Base-by-base conservation (phyloP, 2,888 invertebrate species). In the Drosophila pseudotalamancana region DNA sequence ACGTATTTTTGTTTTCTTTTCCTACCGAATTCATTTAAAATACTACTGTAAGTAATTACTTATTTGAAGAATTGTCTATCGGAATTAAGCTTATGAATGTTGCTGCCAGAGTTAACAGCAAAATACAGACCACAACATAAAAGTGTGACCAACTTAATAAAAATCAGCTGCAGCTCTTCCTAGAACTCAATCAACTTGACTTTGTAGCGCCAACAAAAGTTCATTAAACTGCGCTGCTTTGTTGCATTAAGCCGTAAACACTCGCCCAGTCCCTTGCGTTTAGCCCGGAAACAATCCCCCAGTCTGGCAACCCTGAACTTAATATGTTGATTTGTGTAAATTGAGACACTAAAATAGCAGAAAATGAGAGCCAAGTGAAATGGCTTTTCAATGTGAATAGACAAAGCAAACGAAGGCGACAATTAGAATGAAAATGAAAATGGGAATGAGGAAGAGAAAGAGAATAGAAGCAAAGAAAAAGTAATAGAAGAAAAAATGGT, bases 271-370 rank as follows among this genome's bases (percentile, higher is more conserved):
- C 1, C 6, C 21, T n/a, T n/a, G n/a, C n/a, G n/a, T n/a, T n/a
- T n/a, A n/a, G 31, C 1, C 31, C 27, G 39, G 3, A 9, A 2
- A 3, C 9, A n/a, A 14, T 9, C 14, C 21, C n/a, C 11, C 11
- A 14, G 40, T 34, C 70, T 46, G 32, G 54, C 67, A 56, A 43
- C 65, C 42, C 59, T 62, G 53, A 70, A 63, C 53, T 45, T 65
- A 76, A 77, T 76, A 69, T 79, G 80, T 77, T 76, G 68, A 79
- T 79, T 79, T 68, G 65, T 76, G 80, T 69, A 79, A 79, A 57
- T 65, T 55, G 75, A 80, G 69, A 35, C 55, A 63, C 60, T 61
- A 59, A 76, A 62, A 18, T 25, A 78, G 59, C 35, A 42, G 27
- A 45, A 51, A 43, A 45, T 53, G 56, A 25, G 29, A 62, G 37